Evolutionary conservation across 92 coral and sea anemone genomes (phyloP), one percentile per base, ranked within the genome.

Genomic region (Metridium senile): DNA sequence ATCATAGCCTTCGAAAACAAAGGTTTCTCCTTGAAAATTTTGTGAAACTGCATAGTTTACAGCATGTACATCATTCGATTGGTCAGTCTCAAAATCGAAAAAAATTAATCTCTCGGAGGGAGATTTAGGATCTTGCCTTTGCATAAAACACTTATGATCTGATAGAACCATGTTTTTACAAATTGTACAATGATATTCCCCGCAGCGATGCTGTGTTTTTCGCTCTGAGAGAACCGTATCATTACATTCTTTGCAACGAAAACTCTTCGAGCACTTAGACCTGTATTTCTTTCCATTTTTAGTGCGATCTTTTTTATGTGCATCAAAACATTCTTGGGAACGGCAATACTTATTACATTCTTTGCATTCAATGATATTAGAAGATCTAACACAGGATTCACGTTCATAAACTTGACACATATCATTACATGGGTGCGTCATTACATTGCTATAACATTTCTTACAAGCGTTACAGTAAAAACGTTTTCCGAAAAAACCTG

Each of bases 341-440:
- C 82, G 65, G 52, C 82, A 78, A 78, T 39, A 51, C 59, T 66
- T 78, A 31, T 65, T 30, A 67, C 82, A 78, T 13, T 78, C 82
- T 34, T 3, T 46, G 54, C 82, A 78, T 18, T 51, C 75, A 30
- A 68, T 51, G 0, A 22, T 17, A 11, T 70, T 4, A 8, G 28
- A 20, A n/a, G 23, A 29, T 9, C 26, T 21, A 13, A 71, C n/a
- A 31, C 77, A 78, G 1, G 33, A n/a, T 46, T 80, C 71, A 17
- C 72, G 45, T 27, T 59, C 26, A 58, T 79, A 80, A 20, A 75
- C 75, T 33, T 28, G 32, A 57, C 85, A 80, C 11, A 22, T 53
- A 29, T 67, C 47, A 4, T 57, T 71, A 28, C 88, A 84, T 7
- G 78, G 76, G 27, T 84, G 84, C 17, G 18, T 58, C 1, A 65